phyloP scores from a whole-genome alignment of 2,888 invertebrate genomes.

The Cataglyphis livida region DNA sequence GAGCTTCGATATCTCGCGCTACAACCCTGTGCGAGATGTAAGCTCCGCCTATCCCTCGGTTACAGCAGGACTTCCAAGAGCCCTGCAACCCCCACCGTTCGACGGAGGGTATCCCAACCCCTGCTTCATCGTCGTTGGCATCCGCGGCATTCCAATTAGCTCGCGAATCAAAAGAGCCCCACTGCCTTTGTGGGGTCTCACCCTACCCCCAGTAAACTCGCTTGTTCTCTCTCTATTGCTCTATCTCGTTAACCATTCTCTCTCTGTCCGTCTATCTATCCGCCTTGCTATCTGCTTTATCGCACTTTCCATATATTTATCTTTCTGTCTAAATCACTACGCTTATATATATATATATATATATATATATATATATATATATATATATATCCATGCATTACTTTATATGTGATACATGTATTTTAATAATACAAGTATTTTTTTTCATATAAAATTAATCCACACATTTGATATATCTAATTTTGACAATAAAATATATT shows the following conservation, averaged over 20 bases:
- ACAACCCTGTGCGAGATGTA: conserved; percentile 79
- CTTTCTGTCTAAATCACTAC: conserved; percentile 55
- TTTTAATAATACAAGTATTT: background rate
- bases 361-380: too few relatives aligned
- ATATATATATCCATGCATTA: background rate
- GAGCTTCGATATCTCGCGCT: conserved; percentile 79
- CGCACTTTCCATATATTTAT: conserved; percentile 58
- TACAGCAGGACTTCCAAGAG: conserved; percentile 78
- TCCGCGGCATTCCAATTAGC: conserved; percentile 85
- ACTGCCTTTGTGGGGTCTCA: conserved; percentile 85
- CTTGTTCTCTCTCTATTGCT: conserved; percentile 64
- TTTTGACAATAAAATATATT: background rate
- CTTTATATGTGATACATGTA: conserved; percentile 10
- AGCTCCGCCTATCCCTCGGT: conserved; percentile 82
- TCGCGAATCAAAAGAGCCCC: conserved; percentile 85
- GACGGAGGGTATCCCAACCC: conserved; percentile 74
- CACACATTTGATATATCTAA: background rate
- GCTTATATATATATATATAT: background rate
- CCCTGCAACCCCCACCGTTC: conserved; percentile 66
- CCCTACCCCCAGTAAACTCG: conserved; percentile 73
- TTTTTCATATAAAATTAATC: conserved; percentile 9
- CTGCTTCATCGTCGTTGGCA: conserved; percentile 84
- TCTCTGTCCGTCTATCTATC: conserved; percentile 57
- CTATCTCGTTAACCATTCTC: conserved; percentile 46
- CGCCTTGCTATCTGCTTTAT: conserved; percentile 62